Percentiles rank a stretch among this genome's conserved stretches.
phyloP scores from a whole-genome alignment of 1,140 invertebrate genomes.

The Zaprionus africanus region DNA sequence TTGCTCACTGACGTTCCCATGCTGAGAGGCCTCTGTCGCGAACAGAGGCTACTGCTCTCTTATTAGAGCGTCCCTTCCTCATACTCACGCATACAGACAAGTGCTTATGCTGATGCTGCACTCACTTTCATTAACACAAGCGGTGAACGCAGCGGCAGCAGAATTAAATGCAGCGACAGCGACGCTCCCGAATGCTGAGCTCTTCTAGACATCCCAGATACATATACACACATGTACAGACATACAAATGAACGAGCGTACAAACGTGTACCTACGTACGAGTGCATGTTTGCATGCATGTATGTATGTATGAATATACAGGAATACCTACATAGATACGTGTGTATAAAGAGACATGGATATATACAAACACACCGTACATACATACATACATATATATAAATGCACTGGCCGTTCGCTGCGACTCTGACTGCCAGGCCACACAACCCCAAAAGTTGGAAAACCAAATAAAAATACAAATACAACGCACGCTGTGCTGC shows the following conservation, averaged over 20 bases:
- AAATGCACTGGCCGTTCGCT: constrained; percentile 48
- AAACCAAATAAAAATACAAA: constrained; percentile 82
- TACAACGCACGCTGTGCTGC: constrained; percentile 70
- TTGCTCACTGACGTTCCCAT: constrained; percentile 27
- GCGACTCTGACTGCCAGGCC: constrained; percentile 46
- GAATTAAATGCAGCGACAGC: constrained; percentile 68
- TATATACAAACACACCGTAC: constrained; percentile 34
- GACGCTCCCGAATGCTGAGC: constrained; percentile 56
- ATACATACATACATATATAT: constrained; percentile 11
- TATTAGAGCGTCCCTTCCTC: constrained; percentile 58
- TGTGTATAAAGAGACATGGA: constrained; percentile 27
- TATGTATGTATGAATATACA: constrained; percentile 15
- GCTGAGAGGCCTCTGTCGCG: constrained; percentile 39
- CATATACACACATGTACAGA: constrained; percentile 43
- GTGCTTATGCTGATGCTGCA: constrained; percentile 71
- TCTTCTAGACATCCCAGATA: constrained; percentile 67
- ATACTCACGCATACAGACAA: constrained; percentile 54
- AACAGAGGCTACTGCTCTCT: constrained; percentile 50
- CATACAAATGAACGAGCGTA: constrained; percentile 41
- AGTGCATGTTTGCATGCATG: constrained; percentile 20
- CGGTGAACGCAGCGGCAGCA: constrained; percentile 48
- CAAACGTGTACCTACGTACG: constrained; percentile 33
- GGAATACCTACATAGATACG: constrained; percentile 6
- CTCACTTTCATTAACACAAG: constrained; percentile 77
- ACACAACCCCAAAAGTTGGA: constrained; percentile 81